Conservation (phyloP, 2,888 invertebrate genomes). For the Rhamphomyia laevipes region DNA sequence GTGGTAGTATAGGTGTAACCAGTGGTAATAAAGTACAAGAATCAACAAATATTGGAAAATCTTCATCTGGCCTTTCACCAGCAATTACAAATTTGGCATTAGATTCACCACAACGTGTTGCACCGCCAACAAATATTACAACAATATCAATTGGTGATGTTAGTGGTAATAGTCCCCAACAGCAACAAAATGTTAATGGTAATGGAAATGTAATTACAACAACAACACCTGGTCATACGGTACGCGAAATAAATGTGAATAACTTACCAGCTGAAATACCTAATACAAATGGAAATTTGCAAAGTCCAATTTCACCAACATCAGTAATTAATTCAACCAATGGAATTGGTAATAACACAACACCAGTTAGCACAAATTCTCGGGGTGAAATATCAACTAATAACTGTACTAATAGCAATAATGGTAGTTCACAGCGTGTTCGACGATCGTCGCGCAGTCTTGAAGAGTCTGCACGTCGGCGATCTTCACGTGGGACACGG, state of each 20-base stretch:
- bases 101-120: background rate
- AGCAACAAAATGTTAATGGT: background rate
- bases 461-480: slow-evolving; percentile 32
- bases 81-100: no score
- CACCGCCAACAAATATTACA: slow-evolving; percentile 7
- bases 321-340: slow-evolving; percentile 6
- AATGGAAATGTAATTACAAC: no score
- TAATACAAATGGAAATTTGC: slow-evolving; percentile 10
- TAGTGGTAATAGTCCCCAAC: slow-evolving; percentile 9
- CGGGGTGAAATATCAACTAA: background rate
- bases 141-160: slow-evolving; percentile 5
- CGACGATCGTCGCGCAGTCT: slow-evolving; percentile 20
- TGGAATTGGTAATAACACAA: slow-evolving; percentile 7
- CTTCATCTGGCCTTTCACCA: no score
- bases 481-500: slow-evolving; percentile 30
- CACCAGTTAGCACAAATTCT: slow-evolving; percentile 1
- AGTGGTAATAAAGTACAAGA: no score
- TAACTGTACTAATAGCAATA: background rate
- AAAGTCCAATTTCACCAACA: slow-evolving; percentile 6
- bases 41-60: no score
- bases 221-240: no score
- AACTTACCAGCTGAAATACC: no score
- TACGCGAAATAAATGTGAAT: no score
- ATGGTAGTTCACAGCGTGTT: slow-evolving; percentile 11
- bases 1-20: no score